A percentile compares a stretch with the other conserved stretches of the same genome.
phyloP scores from a whole-genome alignment of 2,797 vertebrate species.

The Manis pentadactyla region DNA sequence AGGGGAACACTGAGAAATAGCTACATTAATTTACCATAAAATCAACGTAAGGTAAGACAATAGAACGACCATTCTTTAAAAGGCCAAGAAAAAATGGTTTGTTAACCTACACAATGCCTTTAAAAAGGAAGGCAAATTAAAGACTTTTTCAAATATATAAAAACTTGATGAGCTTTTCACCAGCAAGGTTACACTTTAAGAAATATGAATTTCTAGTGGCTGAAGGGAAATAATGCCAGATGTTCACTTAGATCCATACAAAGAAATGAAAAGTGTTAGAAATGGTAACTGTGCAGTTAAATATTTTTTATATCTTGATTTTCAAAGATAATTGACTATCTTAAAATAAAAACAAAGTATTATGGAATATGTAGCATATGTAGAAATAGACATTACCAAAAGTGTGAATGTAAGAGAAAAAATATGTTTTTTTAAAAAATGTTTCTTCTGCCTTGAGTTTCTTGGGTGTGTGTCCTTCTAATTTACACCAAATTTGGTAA shows the following conservation, averaged over 20 bases:
- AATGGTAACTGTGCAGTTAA: not conserved
- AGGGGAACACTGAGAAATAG: not conserved
- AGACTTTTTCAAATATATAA: not conserved
- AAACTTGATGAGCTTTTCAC: not conserved
- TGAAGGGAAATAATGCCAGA: not conserved
- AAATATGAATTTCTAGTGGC: not conserved
- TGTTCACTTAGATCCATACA: not conserved
- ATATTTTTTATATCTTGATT: not conserved
- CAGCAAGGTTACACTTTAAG: not conserved
- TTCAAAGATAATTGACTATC: not conserved
- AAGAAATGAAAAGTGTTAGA: not conserved
- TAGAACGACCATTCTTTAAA: not conserved
- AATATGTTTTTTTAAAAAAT: not conserved
- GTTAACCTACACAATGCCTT: not conserved
- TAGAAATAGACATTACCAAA: not conserved
- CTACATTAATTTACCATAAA: not conserved
- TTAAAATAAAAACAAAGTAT: constrained; percentile 20
- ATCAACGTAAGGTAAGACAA: not conserved
- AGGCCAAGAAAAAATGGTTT: not conserved
- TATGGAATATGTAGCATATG: not conserved
- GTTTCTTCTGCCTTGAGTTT: not conserved
- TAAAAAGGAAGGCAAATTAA: not conserved
- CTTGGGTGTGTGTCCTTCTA: not conserved
- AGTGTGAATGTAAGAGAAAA: not conserved
- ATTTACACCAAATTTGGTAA: not conserved